Conservation (phyloP, 2,888 invertebrate genomes). For the Sminthurinus aureus region DNA sequence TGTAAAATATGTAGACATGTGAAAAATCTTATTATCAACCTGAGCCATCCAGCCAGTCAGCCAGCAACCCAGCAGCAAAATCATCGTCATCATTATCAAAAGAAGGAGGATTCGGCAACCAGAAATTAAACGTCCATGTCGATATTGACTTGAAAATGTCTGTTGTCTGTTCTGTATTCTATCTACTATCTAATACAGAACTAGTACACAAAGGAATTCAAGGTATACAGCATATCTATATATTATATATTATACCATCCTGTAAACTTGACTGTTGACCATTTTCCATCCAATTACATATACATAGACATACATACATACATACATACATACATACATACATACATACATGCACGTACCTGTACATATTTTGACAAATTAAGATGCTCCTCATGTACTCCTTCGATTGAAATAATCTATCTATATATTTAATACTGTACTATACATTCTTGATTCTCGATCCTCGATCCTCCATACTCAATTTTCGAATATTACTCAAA, state of each 20-base stretch:
- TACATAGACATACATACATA: not conserved
- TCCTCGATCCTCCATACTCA: too few species aligned
- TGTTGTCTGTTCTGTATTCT: not conserved
- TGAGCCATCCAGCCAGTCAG: too few species aligned
- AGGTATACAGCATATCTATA: too few species aligned
- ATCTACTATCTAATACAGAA: not conserved
- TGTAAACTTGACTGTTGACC: not conserved
- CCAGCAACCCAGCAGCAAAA: too few species aligned
- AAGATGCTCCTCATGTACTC: slow-evolving; percentile 7
- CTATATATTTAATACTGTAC: not conserved
- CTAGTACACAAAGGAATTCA: not conserved
- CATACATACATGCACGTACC: not conserved
- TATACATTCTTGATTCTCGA: too few species aligned
- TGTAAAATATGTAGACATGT: too few species aligned
- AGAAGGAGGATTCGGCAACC: too few species aligned
- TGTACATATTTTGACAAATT: slow-evolving; percentile 1
- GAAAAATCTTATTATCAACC: too few species aligned
- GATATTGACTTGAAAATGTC: too few species aligned
- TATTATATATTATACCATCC: too few species aligned
- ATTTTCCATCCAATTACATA: not conserved
- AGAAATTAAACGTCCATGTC: too few species aligned
- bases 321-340: not conserved
- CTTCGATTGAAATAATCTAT: not conserved
- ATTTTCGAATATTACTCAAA: not conserved
- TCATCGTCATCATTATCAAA: too few species aligned